These are phyloP conservation scores for Pipistrellus pipistrellus DNA, from an alignment of 2,797 vertebrate species.

Conservation along the genomic window DNA sequence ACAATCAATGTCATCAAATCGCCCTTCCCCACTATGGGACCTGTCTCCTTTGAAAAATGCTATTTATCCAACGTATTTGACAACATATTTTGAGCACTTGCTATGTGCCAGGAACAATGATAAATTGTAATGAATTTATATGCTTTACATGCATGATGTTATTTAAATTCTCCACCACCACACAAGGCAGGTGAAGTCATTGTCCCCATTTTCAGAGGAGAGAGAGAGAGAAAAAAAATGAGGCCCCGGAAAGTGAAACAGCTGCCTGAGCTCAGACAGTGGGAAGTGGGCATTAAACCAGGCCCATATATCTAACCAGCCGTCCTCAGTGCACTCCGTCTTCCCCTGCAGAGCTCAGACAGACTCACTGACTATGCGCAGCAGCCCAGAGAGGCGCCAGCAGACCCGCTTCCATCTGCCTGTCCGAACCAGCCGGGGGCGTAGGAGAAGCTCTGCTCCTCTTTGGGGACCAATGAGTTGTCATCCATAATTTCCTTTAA, in stretches of 20 bases:
- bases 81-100: background rate
- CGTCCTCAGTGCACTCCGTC: background rate
- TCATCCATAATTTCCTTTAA: constrained; percentile 30
- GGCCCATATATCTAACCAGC: background rate
- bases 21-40: background rate
- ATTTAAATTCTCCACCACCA: background rate
- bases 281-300: background rate
- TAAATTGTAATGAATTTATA: background rate
- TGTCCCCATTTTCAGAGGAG: background rate
- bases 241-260: background rate
- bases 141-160: background rate
- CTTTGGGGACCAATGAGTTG: background rate
- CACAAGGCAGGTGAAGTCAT: background rate
- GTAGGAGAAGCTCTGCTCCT: background rate
- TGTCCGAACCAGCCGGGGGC: background rate
- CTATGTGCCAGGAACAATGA: background rate
- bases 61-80: background rate
- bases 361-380: background rate
- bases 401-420: background rate
- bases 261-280: background rate
- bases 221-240: background rate
- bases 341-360: background rate
- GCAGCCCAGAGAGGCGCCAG: background rate
- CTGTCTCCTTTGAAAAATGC: background rate
- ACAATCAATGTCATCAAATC: background rate